Conservation (phyloP, 2,797 vertebrate genomes). For the Aselliscus stoliczkanus region DNA sequence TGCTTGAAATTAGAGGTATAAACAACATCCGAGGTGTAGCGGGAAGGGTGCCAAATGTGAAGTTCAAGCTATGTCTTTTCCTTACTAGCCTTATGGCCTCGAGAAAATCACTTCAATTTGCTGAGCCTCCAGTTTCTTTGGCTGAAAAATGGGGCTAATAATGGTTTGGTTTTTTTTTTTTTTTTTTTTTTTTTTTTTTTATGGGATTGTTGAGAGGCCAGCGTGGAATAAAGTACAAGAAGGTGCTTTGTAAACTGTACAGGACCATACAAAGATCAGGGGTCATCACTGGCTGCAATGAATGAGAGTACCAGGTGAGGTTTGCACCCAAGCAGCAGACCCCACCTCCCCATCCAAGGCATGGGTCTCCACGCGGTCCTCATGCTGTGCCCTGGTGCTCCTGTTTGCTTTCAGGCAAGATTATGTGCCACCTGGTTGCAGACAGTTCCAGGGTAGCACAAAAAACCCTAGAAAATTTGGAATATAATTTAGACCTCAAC, state of each 20-base stretch:
- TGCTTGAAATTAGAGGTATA: neutral
- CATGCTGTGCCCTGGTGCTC: rapidly evolving
- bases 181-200: neutral
- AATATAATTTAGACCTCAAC: neutral
- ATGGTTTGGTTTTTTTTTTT: too few relatives aligned
- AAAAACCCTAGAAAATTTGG: neutral
- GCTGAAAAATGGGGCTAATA: slow-evolving; percentile 29
- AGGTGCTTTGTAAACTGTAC: neutral
- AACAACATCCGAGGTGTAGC: neutral
- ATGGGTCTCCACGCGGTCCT: rapidly evolving
- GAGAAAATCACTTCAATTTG: neutral
- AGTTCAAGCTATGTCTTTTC: neutral
- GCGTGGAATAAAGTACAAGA: neutral
- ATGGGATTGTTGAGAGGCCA: neutral
- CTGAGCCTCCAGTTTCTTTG: neutral
- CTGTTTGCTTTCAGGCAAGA: neutral
- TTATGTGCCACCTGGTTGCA: neutral
- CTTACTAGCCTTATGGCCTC: neutral
- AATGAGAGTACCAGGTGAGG: too few relatives aligned
- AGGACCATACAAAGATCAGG: neutral
- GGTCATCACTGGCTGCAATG: neutral
- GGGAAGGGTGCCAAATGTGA: neutral
- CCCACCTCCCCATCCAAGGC: rapidly evolving
- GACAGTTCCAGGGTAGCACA: neutral
- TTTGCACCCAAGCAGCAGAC: neutral